These are phyloP conservation scores for Mustela lutreola DNA, from an alignment of 2,113 vertebrate species.

Conservation along the genomic window DNA sequence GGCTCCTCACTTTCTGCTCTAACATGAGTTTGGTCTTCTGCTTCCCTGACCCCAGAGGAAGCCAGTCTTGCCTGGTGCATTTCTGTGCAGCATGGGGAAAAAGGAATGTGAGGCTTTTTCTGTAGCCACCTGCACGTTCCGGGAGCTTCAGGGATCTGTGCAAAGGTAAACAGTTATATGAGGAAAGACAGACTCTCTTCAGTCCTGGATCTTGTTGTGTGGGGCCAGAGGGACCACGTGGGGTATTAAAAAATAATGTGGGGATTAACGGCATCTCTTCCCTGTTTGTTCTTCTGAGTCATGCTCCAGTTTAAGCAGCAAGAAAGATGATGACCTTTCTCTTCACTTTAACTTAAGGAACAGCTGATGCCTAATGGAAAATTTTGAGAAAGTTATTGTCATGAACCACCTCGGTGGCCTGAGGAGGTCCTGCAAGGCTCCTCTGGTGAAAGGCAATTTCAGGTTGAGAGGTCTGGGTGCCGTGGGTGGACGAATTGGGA, in stretches of 20 bases:
- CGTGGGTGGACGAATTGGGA: neutral
- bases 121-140: neutral
- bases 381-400: slow-evolving; percentile 65
- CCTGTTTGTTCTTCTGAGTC: slow-evolving; percentile 82
- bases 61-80: neutral
- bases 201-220: slow-evolving; percentile 36
- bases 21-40: neutral
- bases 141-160: slow-evolving; percentile 45
- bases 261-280: slow-evolving; percentile 68
- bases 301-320: slow-evolving; percentile 68
- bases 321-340: slow-evolving; percentile 79
- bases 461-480: neutral
- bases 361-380: slow-evolving; percentile 69
- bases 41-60: neutral
- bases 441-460: slow-evolving; percentile 9
- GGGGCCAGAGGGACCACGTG: neutral
- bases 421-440: slow-evolving; percentile 11
- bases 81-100: neutral
- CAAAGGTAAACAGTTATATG: slow-evolving; percentile 66
- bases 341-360: slow-evolving; percentile 64
- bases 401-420: neutral
- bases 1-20: neutral
- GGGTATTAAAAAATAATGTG: slow-evolving; percentile 77
- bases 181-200: slow-evolving; percentile 53
- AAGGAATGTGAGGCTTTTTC: slow-evolving; percentile 40